phyloP scores from a whole-genome alignment of 2,888 invertebrate species.

The Andrena chrysosceles region DNA sequence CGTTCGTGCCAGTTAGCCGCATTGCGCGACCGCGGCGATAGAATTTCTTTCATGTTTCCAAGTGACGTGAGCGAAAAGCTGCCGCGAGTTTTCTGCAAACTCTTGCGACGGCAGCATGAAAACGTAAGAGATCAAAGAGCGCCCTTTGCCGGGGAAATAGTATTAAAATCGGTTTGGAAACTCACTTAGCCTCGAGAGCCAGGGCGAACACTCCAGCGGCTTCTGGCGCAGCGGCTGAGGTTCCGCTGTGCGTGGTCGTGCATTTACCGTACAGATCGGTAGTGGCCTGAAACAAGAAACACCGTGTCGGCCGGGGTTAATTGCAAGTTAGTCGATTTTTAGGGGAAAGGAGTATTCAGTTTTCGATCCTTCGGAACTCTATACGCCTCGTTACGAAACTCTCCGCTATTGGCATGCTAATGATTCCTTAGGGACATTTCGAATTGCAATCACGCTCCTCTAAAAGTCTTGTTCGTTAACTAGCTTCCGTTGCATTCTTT shows the following conservation, averaged over 20 bases:
- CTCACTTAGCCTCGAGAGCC: slow-evolving; percentile 99
- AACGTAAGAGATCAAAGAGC: not conserved
- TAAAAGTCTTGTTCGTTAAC: too few species aligned
- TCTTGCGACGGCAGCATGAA: not conserved
- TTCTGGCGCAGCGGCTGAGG: slow-evolving; percentile 99
- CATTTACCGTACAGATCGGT: slow-evolving; percentile 98
- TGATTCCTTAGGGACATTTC: not conserved
- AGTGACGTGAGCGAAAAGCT: not conserved
- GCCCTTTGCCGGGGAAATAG: not conserved
- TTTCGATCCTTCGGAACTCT: not conserved
- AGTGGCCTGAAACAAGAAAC: slow-evolving; percentile 53
- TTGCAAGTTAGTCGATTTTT: not conserved
- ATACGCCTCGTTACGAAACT: slow-evolving; percentile 2
- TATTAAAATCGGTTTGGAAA: slow-evolving; percentile 66
- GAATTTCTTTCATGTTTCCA: not conserved
- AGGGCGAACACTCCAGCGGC: slow-evolving; percentile 99
- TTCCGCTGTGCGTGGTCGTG: slow-evolving; percentile 99
- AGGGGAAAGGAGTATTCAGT: slow-evolving; percentile 18
- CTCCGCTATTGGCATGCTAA: slow-evolving; percentile 39
- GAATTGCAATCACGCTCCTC: not conserved
- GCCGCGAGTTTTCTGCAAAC: not conserved
- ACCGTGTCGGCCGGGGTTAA: not conserved
- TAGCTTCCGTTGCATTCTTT: too few species aligned
- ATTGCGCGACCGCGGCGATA: not conserved
- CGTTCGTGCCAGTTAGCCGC: not conserved